Base-by-base conservation (phyloP, 2,113 vertebrate species). In the Phoenicopterus ruber region DNA sequence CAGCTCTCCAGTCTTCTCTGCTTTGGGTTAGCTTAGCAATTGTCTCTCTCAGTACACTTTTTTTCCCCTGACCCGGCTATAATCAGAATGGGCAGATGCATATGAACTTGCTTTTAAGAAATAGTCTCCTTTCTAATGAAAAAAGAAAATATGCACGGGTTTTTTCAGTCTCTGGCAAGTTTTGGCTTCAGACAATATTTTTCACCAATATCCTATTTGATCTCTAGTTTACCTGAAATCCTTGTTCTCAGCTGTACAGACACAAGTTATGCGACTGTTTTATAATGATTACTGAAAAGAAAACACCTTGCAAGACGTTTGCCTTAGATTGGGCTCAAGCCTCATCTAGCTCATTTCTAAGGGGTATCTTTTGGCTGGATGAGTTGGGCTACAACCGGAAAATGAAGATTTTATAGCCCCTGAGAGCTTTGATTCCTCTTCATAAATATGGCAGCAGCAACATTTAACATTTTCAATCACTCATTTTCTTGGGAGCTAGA, bases 371-470 rank as follows among this genome's bases (percentile, higher is more conserved):
- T 67, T 90, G 71, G 61, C 40, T 61, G 52, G 55, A 67, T 72
- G 93, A 28, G 21, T 88, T 84, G 79, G 65, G 84, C 32, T 55
- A 61, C 59, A 38, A 90, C 44, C 7, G 40, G 83, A 86, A 88
- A 95, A 85, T 58, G 55, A 87, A 94, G 81, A 11, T n/a, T 85
- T 66, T 83, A 82, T 83, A 71, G 46, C 29, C 50, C 54, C 46
- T 2, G 0, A 59, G 65, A 74, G 40, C 46, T 86, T 70, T 80
- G 38, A 90, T 82, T 91, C 74, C 73, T 91, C 62, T 84, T 95
- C 71, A 76, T 97, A 96, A 94, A 62, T 50, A 63, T 71, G 70
- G 69, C 90, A 97, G 86, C 69, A 91, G 90, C 44, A 94, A 87
- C 83, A 95, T 29, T 86, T 83, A 94, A 94, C 69, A 11, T 94